A percentile compares a stretch with the other conserved stretches of the same genome.
phyloP scores from a whole-genome alignment of 2,113 vertebrate species.

The Natator depressus region DNA sequence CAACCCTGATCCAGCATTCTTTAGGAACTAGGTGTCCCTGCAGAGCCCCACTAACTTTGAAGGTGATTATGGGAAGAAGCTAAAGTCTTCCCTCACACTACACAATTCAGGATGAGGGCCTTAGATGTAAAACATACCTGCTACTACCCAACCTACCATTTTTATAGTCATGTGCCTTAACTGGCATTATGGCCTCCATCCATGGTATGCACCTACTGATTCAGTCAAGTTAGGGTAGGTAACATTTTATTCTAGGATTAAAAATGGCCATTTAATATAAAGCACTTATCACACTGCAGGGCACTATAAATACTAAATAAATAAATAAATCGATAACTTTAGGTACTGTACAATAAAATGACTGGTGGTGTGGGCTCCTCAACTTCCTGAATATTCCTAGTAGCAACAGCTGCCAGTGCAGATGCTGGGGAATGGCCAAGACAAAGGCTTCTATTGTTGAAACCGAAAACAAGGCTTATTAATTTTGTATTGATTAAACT shows the following conservation, averaged over 20 bases:
- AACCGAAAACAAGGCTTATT: not conserved
- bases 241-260: fast-evolving
- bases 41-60: not conserved
- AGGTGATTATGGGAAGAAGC: not conserved
- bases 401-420: fast-evolving
- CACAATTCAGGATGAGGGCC: fast-evolving
- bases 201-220: fast-evolving
- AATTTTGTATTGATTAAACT: fast-evolving
- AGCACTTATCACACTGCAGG: fast-evolving
- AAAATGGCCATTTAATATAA: fast-evolving
- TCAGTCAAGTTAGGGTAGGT: fast-evolving
- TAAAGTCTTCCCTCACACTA: not conserved
- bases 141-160: fast-evolving
- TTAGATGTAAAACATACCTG: fast-evolving
- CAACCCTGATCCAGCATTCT: not conserved
- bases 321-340: fast-evolving
- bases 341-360: fast-evolving
- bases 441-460: fast-evolving
- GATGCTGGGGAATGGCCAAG: fast-evolving
- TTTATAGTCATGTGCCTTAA: fast-evolving
- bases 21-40: not conserved
- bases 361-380: fast-evolving
- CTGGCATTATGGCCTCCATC: fast-evolving
- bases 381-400: fast-evolving
- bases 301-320: fast-evolving